These are phyloP conservation scores for Stenodera caucasica DNA, from an alignment of 2,888 invertebrate genomes.

Conservation along the genomic window DNA sequence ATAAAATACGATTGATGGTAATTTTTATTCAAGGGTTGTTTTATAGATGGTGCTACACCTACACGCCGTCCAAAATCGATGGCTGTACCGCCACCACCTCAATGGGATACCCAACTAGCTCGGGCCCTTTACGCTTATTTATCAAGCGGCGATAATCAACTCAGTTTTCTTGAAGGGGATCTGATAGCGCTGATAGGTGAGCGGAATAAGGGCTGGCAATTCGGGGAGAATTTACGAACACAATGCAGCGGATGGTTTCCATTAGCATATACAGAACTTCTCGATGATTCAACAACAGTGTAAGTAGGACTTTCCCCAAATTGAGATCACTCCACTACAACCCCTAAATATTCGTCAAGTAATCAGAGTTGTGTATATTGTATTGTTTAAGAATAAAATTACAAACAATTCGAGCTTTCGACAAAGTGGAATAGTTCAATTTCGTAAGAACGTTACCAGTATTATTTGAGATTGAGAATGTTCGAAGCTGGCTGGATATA, in stretches of 20 bases:
- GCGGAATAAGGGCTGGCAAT: constrained; percentile 94
- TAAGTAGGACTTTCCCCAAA: constrained; percentile 52
- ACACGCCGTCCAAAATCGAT: constrained; percentile 67
- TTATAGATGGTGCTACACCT: not conserved
- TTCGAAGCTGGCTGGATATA: too few species aligned
- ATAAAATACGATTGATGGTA: constrained; percentile 28
- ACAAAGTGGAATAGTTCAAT: constrained; percentile 4
- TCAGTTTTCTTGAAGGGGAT: constrained; percentile 90
- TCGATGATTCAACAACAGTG: constrained; percentile 69
- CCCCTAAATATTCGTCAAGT: too few species aligned
- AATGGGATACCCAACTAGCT: constrained; percentile 76
- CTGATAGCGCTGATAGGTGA: constrained; percentile 85
- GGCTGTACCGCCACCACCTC: constrained; percentile 60
- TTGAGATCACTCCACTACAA: too few species aligned
- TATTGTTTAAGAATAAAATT: not conserved
- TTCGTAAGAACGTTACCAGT: not conserved
- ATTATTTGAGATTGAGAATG: too few species aligned
- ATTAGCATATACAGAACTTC: constrained; percentile 86
- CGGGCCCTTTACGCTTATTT: constrained; percentile 88
- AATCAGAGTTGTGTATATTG: too few species aligned
- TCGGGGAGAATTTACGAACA: constrained; percentile 92
- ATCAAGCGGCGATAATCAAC: constrained; percentile 87
- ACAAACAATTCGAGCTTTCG: not conserved
- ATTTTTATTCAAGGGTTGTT: not conserved
- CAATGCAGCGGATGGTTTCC: constrained; percentile 95